These are phyloP conservation scores for Micromesistius poutassou DNA, from an alignment of 2,797 vertebrate species.

Conservation along the genomic window DNA sequence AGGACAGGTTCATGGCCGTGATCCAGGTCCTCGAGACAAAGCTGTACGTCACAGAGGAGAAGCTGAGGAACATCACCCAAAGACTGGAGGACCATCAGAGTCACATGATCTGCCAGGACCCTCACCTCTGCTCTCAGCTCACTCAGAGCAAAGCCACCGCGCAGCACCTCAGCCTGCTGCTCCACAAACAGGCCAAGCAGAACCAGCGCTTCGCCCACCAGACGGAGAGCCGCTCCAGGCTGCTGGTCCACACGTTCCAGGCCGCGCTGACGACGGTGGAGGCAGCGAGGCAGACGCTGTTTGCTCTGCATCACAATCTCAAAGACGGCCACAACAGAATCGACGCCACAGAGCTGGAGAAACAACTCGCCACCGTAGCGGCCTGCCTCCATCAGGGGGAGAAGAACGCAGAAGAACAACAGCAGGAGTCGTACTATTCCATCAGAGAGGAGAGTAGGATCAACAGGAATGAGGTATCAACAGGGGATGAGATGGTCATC, in stretches of 20 bases:
- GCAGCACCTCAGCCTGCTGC: constrained; percentile 74
- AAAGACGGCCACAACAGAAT: constrained; percentile 33
- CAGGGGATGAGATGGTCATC: constrained; percentile 50
- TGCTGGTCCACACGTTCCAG: constrained; percentile 72
- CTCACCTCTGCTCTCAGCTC: constrained; percentile 81
- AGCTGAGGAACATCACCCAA: constrained; percentile 83
- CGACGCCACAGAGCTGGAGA: constrained; percentile 51
- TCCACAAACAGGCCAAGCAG: constrained; percentile 78
- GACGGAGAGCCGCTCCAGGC: constrained; percentile 66
- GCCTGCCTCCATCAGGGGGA: constrained; percentile 61
- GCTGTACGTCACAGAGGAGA: constrained; percentile 86
- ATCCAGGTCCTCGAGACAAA: constrained; percentile 89
- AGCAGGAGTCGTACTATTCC: constrained; percentile 41
- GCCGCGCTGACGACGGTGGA: constrained; percentile 75
- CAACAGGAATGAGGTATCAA: constrained; percentile 43
- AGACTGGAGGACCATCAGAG: constrained; percentile 82
- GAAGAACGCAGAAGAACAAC: constrained; percentile 53
- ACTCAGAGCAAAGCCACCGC: constrained; percentile 73
- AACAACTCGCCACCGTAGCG: constrained; percentile 45
- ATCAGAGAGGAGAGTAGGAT: constrained; percentile 49
- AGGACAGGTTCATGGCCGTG: constrained; percentile 80
- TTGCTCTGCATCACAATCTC: constrained; percentile 49
- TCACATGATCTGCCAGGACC: constrained; percentile 75
- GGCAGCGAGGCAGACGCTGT: constrained; percentile 76
- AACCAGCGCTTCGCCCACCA: constrained; percentile 69